phyloP scores from a whole-genome alignment of 2,797 vertebrate species.

The Clarias fuscus region DNA sequence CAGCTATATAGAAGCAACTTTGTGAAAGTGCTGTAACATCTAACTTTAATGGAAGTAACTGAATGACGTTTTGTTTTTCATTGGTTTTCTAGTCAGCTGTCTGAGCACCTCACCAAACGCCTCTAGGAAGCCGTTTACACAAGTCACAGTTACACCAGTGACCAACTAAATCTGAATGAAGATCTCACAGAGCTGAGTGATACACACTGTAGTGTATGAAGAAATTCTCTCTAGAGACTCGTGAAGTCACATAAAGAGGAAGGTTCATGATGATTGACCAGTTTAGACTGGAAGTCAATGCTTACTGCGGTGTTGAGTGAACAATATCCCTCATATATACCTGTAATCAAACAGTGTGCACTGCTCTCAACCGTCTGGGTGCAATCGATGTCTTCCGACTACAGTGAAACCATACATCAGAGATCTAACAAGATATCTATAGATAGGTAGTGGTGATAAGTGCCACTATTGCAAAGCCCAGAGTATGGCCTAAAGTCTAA shows the following conservation, averaged over 20 bases:
- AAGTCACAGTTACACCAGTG: slow-evolving; percentile 3
- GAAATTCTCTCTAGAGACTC: slow-evolving; percentile 30
- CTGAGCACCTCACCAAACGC: not conserved
- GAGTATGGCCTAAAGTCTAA: not conserved
- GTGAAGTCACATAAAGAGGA: slow-evolving; percentile 26
- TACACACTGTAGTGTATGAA: slow-evolving; percentile 26
- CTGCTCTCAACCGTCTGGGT: not conserved
- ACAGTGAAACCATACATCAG: slow-evolving; percentile 18
- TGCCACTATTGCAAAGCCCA: slow-evolving; percentile 6
- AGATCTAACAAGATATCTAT: slow-evolving; percentile 20
- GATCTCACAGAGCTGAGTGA: slow-evolving; percentile 27
- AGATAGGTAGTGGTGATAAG: slow-evolving; percentile 5
- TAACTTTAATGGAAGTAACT: not conserved
- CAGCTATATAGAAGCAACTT: slow-evolving; percentile 13
- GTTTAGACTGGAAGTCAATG: slow-evolving; percentile 31
- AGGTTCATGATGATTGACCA: slow-evolving; percentile 32
- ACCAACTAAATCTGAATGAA: slow-evolving; percentile 40
- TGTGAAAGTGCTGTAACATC: slow-evolving; percentile 28
- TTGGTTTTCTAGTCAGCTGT: not conserved
- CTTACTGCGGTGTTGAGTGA: slow-evolving; percentile 21
- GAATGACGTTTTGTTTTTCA: not conserved
- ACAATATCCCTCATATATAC: slow-evolving; percentile 25
- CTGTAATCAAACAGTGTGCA: slow-evolving; percentile 16
- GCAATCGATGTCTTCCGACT: slow-evolving; percentile 5
- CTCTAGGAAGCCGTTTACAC: not conserved